Percentiles rank a stretch among this genome's conserved stretches.
phyloP scores from a whole-genome alignment of 2,797 vertebrate species.

The Halcyon smyrnensis region DNA sequence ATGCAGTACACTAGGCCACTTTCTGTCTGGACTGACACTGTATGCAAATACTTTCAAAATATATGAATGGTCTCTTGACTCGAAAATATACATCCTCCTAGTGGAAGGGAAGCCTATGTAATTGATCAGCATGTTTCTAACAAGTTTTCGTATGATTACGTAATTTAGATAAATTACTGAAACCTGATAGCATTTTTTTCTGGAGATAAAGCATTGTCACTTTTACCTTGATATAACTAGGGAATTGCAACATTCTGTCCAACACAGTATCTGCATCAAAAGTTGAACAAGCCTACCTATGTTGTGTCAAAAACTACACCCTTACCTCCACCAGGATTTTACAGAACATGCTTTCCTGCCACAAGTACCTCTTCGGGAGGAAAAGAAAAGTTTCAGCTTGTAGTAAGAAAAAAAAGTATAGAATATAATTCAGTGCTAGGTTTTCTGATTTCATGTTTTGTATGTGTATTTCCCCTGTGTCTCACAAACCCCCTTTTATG shows the following conservation, averaged over 20 bases:
- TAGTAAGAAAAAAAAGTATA: background rate
- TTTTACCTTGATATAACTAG: background rate
- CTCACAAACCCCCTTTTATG: background rate
- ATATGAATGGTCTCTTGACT: background rate
- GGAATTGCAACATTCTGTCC: background rate
- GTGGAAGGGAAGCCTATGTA: background rate
- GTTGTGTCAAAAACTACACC: background rate
- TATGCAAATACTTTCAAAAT: background rate
- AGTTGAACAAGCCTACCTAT: background rate
- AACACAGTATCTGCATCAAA: background rate
- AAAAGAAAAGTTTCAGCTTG: background rate
- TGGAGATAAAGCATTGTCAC: background rate
- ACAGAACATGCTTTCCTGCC: background rate
- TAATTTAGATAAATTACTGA: background rate
- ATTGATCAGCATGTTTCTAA: background rate
- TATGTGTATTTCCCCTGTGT: background rate
- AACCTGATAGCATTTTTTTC: background rate
- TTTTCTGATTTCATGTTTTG: background rate
- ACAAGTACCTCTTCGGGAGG: background rate
- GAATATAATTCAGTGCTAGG: background rate
- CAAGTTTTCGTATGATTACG: accelerated
- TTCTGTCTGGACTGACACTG: background rate
- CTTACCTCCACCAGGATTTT: background rate
- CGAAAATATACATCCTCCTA: background rate
- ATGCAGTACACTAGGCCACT: background rate